Evolutionary conservation across 2,113 vertebrate species (phyloP), one percentile per base, ranked within the genome.

Genomic region (Tragulus kanchil): DNA sequence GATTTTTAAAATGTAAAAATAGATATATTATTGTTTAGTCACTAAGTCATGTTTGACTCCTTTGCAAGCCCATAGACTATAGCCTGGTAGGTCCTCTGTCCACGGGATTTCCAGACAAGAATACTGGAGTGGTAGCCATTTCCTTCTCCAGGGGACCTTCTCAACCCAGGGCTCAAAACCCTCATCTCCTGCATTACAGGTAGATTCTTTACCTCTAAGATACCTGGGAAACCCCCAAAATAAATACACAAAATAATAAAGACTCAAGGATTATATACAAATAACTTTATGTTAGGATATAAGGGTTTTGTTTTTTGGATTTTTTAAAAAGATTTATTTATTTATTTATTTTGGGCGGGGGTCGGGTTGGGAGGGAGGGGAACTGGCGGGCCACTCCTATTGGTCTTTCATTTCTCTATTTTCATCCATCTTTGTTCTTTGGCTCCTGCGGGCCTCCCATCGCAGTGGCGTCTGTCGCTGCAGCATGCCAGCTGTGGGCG

Each of bases 231-330:
- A 21, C 36, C 19, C 3, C 3, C 23, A 77, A 93, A 77, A 23
- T 5, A 88, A 8, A 89, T 36, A 26, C 16, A 50, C 0, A 42
- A 58, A 73, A 73, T 21, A 69, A 86, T 84, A 78, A 48, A 89
- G 36, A 67, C 21, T 89, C 62, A 91, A 85, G 85, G 73, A 93
- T 19, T 85, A 92, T 62, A 69, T 8, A 42, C 50, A 73, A 81
- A 65, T 56, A 78, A 83, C 10, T 73, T 71, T 65, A 48, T 45
- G 8, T 36, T 67, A 67, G 1, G 4, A 16, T 75, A 2, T 87
- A 23, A 90, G 28, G 58, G 52, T 42, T 85, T 36, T 79, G 16
- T 36, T 36, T 36, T 36, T 36, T 36, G 36, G 36, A 36, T 36
- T 36, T 36, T 36, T 36, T 36, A 36, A 36, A 36, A 36, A 36